phyloP scores from a whole-genome alignment of 92 coral and sea anemone genomes.

The Nematostella vectensis region DNA sequence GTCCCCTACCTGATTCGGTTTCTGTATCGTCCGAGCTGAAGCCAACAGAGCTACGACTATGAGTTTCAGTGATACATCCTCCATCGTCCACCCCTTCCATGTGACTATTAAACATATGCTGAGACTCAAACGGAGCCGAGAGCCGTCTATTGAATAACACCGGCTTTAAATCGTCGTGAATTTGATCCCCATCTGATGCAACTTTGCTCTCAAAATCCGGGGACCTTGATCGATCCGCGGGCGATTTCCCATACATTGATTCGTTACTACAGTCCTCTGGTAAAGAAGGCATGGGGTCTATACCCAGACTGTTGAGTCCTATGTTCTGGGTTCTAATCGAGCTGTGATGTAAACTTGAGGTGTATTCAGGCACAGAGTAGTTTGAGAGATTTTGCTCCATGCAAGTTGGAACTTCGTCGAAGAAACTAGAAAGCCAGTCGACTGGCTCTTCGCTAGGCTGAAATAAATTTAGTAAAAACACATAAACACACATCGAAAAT shows the following conservation, averaged over 20 bases:
- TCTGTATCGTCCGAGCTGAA: conserved; percentile 56
- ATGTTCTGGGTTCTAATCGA: conserved; percentile 45
- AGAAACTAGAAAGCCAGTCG: conserved; percentile 91
- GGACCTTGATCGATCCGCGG: conserved; percentile 39
- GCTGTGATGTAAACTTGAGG: conserved; percentile 35
- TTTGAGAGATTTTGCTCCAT: conserved; percentile 45
- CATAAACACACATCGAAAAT: background rate
- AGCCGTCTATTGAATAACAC: conserved; percentile 40
- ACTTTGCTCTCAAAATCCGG: conserved; percentile 48
- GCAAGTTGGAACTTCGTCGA: conserved; percentile 69
- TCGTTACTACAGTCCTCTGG: conserved; percentile 89
- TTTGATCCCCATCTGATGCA: conserved; percentile 34
- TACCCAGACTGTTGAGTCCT: conserved; percentile 60
- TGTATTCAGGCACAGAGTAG: conserved; percentile 62
- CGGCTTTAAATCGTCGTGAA: conserved; percentile 37
- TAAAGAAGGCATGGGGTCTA: conserved; percentile 69
- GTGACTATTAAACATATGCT: conserved; percentile 23
- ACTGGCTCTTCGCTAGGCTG: conserved; percentile 81
- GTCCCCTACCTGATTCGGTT: conserved; percentile 92
- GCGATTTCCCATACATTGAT: conserved; percentile 84
- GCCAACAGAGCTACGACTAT: conserved; percentile 30
- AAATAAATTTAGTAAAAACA: conserved; percentile 21
- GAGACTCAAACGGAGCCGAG: conserved; percentile 40
- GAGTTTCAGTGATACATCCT: too few relatives aligned
- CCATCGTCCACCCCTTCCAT: conserved; percentile 42